These are phyloP conservation scores for Paracyclopina nana DNA, from an alignment of 1,140 invertebrate genomes.

Conservation along the genomic window DNA sequence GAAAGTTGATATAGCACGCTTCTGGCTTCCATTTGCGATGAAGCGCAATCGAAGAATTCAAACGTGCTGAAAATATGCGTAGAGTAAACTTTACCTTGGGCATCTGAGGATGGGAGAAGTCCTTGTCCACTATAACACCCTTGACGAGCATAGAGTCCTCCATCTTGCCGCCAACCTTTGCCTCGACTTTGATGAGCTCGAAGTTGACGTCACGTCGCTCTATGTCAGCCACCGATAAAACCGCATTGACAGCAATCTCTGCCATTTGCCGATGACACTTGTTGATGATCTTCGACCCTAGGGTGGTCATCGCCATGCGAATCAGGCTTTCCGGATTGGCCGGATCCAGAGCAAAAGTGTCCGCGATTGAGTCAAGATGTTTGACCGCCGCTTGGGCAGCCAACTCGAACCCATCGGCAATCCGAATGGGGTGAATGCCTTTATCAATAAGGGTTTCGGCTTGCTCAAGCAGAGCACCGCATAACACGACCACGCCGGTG, in stretches of 20 bases:
- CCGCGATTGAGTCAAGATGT: slow-evolving; percentile 68
- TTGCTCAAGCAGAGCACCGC: slow-evolving; percentile 83
- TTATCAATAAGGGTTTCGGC: slow-evolving; percentile 79
- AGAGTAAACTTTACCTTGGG: slow-evolving; percentile 45
- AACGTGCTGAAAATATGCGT: no score
- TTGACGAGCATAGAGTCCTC: slow-evolving; percentile 93
- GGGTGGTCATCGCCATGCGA: slow-evolving; percentile 88
- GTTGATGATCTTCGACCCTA: slow-evolving; percentile 94
- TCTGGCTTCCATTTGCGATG: no score
- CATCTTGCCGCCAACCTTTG: slow-evolving; percentile 88
- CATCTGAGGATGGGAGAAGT: slow-evolving; percentile 99
- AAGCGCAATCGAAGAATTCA: no score
- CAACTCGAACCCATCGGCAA: slow-evolving; percentile 96
- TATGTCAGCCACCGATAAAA: slow-evolving; percentile 80
- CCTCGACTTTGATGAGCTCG: slow-evolving; percentile 95
- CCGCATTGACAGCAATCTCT: slow-evolving; percentile 92
- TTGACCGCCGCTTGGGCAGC: slow-evolving; percentile 74
- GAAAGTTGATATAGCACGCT: no score
- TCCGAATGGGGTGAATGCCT: slow-evolving; percentile 95
- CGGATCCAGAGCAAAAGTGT: slow-evolving; percentile 63
- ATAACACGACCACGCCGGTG: slow-evolving; percentile 85
- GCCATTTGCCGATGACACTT: slow-evolving; percentile 72
- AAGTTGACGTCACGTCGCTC: slow-evolving; percentile 92
- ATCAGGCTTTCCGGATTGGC: slow-evolving; percentile 71
- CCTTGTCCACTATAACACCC: slow-evolving; percentile 95